Percentiles rank a stretch among this genome's conserved stretches.
Evolutionary conservation across 2,113 vertebrate genomes (phyloP).

Genomic region (Hippocampus abdominalis): DNA sequence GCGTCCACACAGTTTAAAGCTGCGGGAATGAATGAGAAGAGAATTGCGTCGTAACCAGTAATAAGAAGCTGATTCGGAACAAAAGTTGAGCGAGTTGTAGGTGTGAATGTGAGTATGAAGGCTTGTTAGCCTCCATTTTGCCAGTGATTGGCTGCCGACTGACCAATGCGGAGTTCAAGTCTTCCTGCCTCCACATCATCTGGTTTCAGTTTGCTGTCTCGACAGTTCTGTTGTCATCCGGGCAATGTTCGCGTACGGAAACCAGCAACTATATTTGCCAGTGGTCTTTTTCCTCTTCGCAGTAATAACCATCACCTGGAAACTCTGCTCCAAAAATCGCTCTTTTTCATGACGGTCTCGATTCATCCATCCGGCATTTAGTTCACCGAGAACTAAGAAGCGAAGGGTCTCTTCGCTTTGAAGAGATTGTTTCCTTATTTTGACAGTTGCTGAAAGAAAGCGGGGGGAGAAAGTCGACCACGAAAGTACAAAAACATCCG

Average conservation of each 20-base stretch:
- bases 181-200: conserved; percentile 11
- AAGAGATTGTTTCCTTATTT: conserved; percentile 25
- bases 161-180: no score
- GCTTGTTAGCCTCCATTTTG: no score
- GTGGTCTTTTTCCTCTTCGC: conserved; percentile 13
- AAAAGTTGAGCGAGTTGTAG: no score
- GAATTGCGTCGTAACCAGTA: no score
- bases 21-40: no score
- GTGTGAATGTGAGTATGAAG: no score
- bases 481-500: not conserved
- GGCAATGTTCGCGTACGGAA: not conserved
- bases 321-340: conserved; percentile 11
- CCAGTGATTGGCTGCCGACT: no score
- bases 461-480: not conserved
- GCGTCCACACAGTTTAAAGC: no score
- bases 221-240: conserved; percentile 20
- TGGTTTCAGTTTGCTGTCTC: conserved; percentile 23
- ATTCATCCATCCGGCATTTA: conserved; percentile 15
- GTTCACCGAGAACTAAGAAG: conserved; percentile 18
- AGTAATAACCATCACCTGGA: conserved; percentile 5
- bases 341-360: conserved; percentile 34
- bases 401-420: conserved; percentile 4
- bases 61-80: no score
- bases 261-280: not conserved
- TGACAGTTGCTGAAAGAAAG: conserved; percentile 27